A percentile compares a stretch with the other conserved stretches of the same genome.
These are phyloP conservation scores for Lumbricus terrestris DNA, from an alignment of 2,888 invertebrate species.

Conservation along the genomic window DNA sequence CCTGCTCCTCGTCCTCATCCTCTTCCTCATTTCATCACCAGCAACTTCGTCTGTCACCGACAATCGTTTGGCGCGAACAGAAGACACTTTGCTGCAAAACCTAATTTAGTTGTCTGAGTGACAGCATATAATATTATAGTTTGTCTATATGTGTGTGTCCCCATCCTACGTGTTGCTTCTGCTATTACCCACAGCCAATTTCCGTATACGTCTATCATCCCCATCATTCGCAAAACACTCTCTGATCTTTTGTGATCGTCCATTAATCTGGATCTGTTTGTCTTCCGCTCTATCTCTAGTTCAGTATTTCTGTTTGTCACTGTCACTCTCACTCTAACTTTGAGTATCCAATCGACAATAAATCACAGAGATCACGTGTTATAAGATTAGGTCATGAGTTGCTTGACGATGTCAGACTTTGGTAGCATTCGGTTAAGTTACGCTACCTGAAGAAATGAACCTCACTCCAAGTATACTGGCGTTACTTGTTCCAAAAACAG, in stretches of 20 bases:
- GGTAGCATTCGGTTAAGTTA: not conserved
- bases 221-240: not conserved
- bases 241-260: not conserved
- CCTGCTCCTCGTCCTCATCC: too few relatives aligned
- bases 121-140: not conserved
- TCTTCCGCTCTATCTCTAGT: not conserved
- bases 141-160: not conserved
- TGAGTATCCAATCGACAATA: not conserved
- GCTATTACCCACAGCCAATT: not conserved
- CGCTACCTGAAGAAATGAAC: not conserved
- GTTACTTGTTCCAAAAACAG: not conserved
- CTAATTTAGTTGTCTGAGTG: not conserved
- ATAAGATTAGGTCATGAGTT: not conserved
- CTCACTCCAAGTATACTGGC: not conserved
- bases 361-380: too few relatives aligned
- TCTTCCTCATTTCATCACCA: too few relatives aligned
- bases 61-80: not conserved
- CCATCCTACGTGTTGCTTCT: not conserved
- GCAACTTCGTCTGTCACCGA: not conserved
- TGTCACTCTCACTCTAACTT: not conserved
- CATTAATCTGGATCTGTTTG: not conserved
- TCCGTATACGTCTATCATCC: not conserved
- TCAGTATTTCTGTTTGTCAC: not conserved
- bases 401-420: not conserved
- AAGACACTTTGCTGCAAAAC: not conserved